A percentile compares a stretch with the other conserved stretches of the same genome.
Conservation (phyloP, 2,888 invertebrate genomes). For the Digitonthophagus gazella region DNA sequence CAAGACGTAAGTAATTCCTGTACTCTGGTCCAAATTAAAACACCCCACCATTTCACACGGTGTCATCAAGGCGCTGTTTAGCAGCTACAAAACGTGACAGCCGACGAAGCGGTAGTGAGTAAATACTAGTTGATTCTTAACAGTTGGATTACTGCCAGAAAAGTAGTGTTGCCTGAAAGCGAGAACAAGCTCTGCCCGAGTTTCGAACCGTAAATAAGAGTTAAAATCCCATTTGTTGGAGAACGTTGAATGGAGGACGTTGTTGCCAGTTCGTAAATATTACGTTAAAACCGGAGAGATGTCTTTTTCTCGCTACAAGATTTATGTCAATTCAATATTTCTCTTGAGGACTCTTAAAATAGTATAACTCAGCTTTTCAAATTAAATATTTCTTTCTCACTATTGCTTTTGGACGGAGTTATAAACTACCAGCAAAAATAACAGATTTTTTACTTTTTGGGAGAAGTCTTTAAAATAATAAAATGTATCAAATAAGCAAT, state of each 20-base stretch:
- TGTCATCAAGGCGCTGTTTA: background rate
- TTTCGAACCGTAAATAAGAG: background rate
- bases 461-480: too few species aligned
- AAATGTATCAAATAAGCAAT: too few species aligned
- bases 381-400: too few species aligned
- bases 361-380: too few species aligned
- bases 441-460: too few species aligned
- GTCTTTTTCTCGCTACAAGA: background rate
- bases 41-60: background rate
- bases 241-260: background rate
- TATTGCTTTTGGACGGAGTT: too few species aligned
- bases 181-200: background rate
- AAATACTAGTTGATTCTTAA: background rate
- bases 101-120: background rate
- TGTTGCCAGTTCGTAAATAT: background rate
- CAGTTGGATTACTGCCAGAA: background rate
- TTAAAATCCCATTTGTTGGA: background rate
- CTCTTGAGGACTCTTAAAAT: too few species aligned
- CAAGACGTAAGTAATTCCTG: constrained; percentile 72
- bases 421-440: too few species aligned
- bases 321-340: too few species aligned
- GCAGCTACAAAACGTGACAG: background rate
- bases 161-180: background rate
- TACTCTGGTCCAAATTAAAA: too few species aligned
- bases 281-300: background rate